Evolutionary conservation across 2,888 invertebrate genomes (phyloP).

Genomic region (Dryococelus australis): DNA sequence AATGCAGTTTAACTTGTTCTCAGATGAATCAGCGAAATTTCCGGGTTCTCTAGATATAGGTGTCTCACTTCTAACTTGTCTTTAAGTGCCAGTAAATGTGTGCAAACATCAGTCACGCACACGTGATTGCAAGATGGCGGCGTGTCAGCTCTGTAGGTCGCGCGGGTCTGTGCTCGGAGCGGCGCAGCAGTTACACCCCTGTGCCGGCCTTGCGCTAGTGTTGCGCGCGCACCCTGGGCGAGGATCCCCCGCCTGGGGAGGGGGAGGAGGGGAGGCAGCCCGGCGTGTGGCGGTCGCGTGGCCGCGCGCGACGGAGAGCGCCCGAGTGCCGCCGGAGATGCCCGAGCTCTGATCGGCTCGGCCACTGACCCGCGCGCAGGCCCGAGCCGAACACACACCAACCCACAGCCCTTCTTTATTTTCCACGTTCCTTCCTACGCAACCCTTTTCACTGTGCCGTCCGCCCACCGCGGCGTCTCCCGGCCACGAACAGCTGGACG

Average conservation of each 20-base stretch:
- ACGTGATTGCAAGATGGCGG: background rate
- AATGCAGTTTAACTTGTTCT: too few relatives aligned
- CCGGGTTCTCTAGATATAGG: too few relatives aligned
- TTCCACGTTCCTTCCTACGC: background rate
- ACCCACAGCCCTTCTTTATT: background rate
- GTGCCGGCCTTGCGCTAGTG: background rate
- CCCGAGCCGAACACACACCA: background rate
- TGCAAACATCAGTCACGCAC: too few relatives aligned
- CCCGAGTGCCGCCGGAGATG: background rate
- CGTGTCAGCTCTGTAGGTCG: background rate
- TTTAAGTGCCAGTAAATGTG: too few relatives aligned
- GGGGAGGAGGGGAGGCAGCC: background rate
- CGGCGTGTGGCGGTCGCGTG: conserved; percentile 47
- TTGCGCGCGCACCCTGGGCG: conserved; percentile 37
- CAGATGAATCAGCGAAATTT: too few relatives aligned
- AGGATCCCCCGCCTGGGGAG: background rate
- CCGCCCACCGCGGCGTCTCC: too few relatives aligned
- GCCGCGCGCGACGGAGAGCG: conserved; percentile 40
- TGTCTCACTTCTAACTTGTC: too few relatives aligned
- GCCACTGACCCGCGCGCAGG: conserved; percentile 39
- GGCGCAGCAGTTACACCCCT: background rate
- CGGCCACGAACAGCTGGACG: too few relatives aligned
- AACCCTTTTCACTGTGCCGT: background rate
- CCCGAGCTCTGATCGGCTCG: conserved; percentile 18
- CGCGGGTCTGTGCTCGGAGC: background rate